A percentile compares a stretch with the other conserved stretches of the same genome.
Conservation (phyloP, 2,797 vertebrate species). For the Characodon lateralis region DNA sequence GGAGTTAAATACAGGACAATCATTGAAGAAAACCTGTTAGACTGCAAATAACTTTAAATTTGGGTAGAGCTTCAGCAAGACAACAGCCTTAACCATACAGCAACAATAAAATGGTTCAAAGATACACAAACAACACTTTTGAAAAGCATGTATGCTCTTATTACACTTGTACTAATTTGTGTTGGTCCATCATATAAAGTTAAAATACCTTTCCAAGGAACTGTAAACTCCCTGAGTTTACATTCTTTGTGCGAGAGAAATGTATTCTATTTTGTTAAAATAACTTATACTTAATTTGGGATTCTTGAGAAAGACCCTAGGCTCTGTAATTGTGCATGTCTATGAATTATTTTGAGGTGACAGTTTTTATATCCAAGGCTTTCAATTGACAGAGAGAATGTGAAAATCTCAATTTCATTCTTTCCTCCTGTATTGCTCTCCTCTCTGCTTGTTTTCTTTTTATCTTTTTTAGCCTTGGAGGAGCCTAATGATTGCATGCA, state of each 20-base stretch:
- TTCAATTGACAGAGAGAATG: slow-evolving; percentile 54
- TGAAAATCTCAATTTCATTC: slow-evolving; percentile 78
- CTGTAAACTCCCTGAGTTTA: not conserved
- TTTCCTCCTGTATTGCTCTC: slow-evolving; percentile 80
- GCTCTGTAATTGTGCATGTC: slow-evolving; percentile 33
- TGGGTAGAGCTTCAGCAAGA: too few relatives aligned
- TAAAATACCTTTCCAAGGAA: not conserved
- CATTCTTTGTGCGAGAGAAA: not conserved
- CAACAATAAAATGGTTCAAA: not conserved
- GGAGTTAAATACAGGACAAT: too few relatives aligned
- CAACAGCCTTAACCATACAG: too few relatives aligned
- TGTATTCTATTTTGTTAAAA: slow-evolving; percentile 14
- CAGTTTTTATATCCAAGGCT: slow-evolving; percentile 57
- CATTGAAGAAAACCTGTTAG: too few relatives aligned
- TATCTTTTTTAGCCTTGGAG: slow-evolving; percentile 95
- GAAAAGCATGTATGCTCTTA: not conserved
- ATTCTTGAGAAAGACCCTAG: slow-evolving; percentile 14
- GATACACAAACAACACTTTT: not conserved
- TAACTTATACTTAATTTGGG: slow-evolving; percentile 31
- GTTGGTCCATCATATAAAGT: not conserved
- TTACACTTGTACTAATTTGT: not conserved
- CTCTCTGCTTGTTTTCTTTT: slow-evolving; percentile 89
- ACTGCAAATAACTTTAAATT: too few relatives aligned
- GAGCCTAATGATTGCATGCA: slow-evolving; percentile 97
- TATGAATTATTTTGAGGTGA: slow-evolving; percentile 66